phyloP scores from a whole-genome alignment of 2,888 invertebrate species.

The Strigamia maritima region DNA sequence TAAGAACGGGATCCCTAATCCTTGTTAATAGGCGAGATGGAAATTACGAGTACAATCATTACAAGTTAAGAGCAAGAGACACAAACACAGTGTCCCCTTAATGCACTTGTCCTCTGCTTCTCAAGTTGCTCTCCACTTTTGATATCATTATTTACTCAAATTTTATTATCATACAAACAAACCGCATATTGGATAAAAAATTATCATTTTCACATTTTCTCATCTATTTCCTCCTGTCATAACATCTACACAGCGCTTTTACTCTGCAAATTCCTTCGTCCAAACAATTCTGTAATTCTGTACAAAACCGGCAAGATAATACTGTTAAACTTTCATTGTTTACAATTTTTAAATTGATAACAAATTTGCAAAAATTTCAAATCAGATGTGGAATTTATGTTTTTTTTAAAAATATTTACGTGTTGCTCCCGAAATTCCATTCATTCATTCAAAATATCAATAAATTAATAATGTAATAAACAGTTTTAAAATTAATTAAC shows the following conservation, averaged over 20 bases:
- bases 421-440: too few species aligned
- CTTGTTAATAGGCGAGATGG: conserved; percentile 27
- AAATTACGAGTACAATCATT: conserved; percentile 29
- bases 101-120: conserved; percentile 22
- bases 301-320: too few species aligned
- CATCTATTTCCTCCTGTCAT: not conserved
- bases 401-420: too few species aligned
- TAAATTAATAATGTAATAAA: too few species aligned
- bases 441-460: too few species aligned
- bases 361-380: too few species aligned
- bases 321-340: too few species aligned
- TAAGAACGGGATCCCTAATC: not conserved
- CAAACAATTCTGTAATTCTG: too few species aligned
- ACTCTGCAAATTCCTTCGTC: not conserved
- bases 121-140: conserved; percentile 29
- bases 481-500: too few species aligned
- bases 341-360: too few species aligned
- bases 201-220: not conserved
- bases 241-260: not conserved
- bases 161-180: not conserved
- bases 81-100: conserved; percentile 11
- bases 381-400: too few species aligned
- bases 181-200: conserved; percentile 3
- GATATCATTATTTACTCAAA: conserved; percentile 22
- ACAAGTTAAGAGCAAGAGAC: conserved; percentile 17